Base-by-base conservation (phyloP, 35 echinoderm and acorn worm genomes). In the Nesometra sesokonis region DNA sequence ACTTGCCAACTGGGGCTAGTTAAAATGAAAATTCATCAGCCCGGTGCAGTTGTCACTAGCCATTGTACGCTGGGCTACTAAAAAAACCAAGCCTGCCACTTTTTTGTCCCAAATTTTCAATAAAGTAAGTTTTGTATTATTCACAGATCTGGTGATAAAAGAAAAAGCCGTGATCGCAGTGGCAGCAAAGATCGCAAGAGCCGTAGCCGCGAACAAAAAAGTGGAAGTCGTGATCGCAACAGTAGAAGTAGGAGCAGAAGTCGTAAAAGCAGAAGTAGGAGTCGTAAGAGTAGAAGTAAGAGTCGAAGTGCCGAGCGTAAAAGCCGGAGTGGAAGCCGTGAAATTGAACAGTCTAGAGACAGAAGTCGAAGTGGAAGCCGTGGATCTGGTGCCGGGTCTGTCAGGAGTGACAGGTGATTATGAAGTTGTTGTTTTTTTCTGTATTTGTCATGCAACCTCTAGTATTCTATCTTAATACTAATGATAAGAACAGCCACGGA, bases 121-220 rank as follows among this genome's bases (percentile, higher is more conserved):
- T n/a, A n/a, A n/a, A n/a, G n/a, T n/a, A n/a, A n/a, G n/a, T n/a
- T 43, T 15, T 43, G 39, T 43, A 7, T 43, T 15, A 15, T 40
- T 31, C 43, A 31, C 27, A 85, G 83, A 47, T 85, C 83, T 35
- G 21, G 83, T 31, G 83, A 85, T 85, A 85, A 34, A 57, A 85
- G 83, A 30, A 52, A 40, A 35, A 40, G 83, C 17, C 52, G 52
- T 67, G 52, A 67, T 67, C 29, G 38, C 19, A 85, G 83, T 30
- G 57, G 83, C 3, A 85, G 83, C 30, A 57, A 13, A 29, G 43
- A 40, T 17, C 83, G 39, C 31, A 37, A 36, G 0, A 40, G 39
- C 31, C 35, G 39, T 27, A 23, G 81, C 27, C 13, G 81, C 80
- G 35, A 35, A 19, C 32, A 82, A 32, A 84, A 84, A 38, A 40